Evolutionary conservation across 2,113 vertebrate genomes (phyloP).

Genomic region (Notarius lentiginosus): DNA sequence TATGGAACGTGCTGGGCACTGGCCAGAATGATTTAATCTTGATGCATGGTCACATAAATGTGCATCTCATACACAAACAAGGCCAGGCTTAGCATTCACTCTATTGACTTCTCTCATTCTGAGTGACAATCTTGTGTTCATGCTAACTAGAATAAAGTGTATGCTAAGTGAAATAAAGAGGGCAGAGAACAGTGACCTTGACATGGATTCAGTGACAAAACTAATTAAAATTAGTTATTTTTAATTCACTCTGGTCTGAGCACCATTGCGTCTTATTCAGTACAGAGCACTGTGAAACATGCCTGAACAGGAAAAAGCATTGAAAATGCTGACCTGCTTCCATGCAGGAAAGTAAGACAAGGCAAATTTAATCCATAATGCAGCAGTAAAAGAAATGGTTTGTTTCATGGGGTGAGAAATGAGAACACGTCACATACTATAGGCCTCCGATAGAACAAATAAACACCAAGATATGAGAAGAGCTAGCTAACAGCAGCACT

Average conservation of each 20-base stretch:
- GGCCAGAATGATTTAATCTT: conserved; percentile 66
- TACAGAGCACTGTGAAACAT: neutral
- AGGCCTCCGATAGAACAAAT: neutral
- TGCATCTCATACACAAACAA: neutral
- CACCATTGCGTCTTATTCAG: conserved; percentile 1
- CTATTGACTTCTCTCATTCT: neutral
- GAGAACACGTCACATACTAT: neutral
- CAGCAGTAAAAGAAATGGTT: conserved; percentile 32
- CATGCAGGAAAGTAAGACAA: conserved; percentile 2
- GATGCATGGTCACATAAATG: conserved; percentile 58
- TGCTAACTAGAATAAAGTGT: too few species aligned
- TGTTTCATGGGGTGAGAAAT: conserved; percentile 25
- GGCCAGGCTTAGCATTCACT: neutral
- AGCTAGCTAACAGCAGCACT: neutral
- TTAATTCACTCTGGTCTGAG: neutral
- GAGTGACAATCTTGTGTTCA: neutral
- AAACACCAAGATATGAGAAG: neutral
- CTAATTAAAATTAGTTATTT: neutral
- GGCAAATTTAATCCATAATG: conserved; percentile 28
- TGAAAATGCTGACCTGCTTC: conserved; percentile 40
- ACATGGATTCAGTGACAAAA: neutral
- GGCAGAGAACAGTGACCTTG: neutral
- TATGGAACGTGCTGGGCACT: conserved; percentile 58
- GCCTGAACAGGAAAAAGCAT: conserved; percentile 24
- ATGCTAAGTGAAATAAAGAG: neutral